Conservation (phyloP, 2,888 invertebrate species). For the Eristalis arbustorum region DNA sequence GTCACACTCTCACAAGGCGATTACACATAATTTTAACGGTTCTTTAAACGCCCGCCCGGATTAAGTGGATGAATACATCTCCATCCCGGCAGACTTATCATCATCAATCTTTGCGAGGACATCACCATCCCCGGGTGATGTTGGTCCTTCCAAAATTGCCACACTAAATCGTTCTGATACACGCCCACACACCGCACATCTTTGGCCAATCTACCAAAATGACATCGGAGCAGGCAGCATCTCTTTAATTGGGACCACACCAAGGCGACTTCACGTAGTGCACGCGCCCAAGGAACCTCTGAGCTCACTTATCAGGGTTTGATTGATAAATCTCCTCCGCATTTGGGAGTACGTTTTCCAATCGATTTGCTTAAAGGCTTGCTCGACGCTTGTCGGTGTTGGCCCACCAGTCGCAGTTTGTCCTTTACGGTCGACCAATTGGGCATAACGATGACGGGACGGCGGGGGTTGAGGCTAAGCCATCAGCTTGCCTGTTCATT, state of each 20-base stretch:
- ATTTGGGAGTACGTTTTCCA: constrained; percentile 37
- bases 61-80: constrained; percentile 55
- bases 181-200: not conserved
- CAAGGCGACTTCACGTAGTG: not conserved
- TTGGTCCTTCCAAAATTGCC: constrained; percentile 39
- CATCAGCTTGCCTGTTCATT: constrained; percentile 15
- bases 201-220: constrained; percentile 4
- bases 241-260: constrained; percentile 45
- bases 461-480: not conserved
- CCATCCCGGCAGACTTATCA: constrained; percentile 46
- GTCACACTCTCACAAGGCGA: constrained; percentile 20
- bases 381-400: not conserved
- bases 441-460: not conserved
- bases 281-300: constrained; percentile 14
- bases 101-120: constrained; percentile 58
- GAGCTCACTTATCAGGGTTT: constrained; percentile 41
- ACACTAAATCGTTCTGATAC: constrained; percentile 46
- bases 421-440: constrained; percentile 28
- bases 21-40: constrained; percentile 49
- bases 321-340: constrained; percentile 52
- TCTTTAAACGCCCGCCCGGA: constrained; percentile 44
- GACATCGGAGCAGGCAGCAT: constrained; percentile 27
- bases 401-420: not conserved
- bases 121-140: not conserved
- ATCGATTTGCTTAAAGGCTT: constrained; percentile 51